phyloP scores from a whole-genome alignment of 1,140 invertebrate species.

The Drosophila repletoides region DNA sequence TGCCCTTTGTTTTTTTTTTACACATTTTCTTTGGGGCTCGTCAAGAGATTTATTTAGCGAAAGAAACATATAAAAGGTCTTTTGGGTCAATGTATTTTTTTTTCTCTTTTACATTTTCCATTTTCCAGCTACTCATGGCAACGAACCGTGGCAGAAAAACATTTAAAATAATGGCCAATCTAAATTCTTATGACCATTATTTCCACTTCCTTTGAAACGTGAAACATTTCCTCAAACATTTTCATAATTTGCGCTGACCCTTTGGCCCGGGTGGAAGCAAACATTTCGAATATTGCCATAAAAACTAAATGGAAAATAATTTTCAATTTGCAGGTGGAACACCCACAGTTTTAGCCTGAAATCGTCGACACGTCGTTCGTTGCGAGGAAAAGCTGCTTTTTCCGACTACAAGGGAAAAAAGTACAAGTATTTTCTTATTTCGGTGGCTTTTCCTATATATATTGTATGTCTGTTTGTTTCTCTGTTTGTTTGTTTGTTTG shows the following conservation, averaged over 20 bases:
- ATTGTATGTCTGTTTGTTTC: neutral
- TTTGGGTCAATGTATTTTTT: neutral
- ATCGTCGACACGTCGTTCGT: too few relatives aligned
- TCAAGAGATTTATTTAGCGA: too few relatives aligned
- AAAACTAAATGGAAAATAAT: conserved; percentile 63
- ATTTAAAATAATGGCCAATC: conserved; percentile 32
- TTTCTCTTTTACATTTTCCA: neutral
- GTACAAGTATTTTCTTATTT: conserved; percentile 11
- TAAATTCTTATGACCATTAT: conserved; percentile 56
- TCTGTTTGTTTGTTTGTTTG: conserved; percentile 25
- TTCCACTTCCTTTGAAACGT: conserved; percentile 27
- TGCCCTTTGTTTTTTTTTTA: too few relatives aligned
- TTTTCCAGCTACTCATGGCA: neutral
- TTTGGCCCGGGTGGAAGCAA: conserved; percentile 8
- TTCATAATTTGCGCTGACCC: conserved; percentile 37
- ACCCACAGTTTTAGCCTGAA: conserved; percentile 2
- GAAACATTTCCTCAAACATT: conserved; percentile 28
- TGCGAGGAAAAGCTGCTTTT: conserved; percentile 15
- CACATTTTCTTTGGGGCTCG: too few relatives aligned
- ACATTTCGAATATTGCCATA: conserved; percentile 37
- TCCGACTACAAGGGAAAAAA: conserved; percentile 26
- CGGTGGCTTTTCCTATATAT: neutral
- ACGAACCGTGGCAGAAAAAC: neutral
- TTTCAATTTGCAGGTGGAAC: conserved; percentile 64
- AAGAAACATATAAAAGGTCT: neutral